Conservation (phyloP, 2,888 invertebrate genomes). For the Monoplex corrugatus region DNA sequence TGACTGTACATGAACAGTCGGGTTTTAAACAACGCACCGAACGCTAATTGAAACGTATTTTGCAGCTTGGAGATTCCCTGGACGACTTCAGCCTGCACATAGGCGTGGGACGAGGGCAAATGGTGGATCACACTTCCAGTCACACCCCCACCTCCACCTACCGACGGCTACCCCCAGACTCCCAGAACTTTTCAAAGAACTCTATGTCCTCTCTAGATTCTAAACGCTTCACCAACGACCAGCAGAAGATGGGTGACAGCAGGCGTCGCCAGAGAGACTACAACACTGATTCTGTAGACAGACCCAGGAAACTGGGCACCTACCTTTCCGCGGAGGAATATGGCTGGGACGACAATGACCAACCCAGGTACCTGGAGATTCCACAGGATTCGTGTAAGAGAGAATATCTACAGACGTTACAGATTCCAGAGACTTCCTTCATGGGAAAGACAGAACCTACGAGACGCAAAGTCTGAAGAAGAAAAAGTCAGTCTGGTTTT, state of each 20-base stretch:
- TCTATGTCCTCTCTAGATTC: neutral
- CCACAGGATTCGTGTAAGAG: neutral
- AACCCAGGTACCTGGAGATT: neutral
- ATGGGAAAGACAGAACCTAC: neutral
- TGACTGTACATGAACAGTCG: neutral
- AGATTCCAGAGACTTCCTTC: neutral
- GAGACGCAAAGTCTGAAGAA: neutral
- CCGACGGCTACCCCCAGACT: neutral
- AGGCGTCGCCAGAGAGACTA: neutral
- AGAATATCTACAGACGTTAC: neutral
- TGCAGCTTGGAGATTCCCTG: conserved; percentile 60
- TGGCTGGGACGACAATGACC: neutral
- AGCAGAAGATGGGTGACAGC: neutral
- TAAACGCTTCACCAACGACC: conserved; percentile 5
- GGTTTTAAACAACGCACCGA: neutral
- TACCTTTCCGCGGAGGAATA: neutral
- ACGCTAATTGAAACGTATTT: neutral
- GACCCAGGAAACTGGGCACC: neutral
- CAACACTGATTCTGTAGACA: neutral
- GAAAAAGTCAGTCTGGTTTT: neutral
- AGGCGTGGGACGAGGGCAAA: conserved; percentile 61
- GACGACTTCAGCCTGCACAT: conserved; percentile 60
- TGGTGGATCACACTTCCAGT: conserved; percentile 50
- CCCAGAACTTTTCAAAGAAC: neutral
- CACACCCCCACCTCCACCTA: conserved; percentile 37